Evolutionary conservation across 2,888 invertebrate genomes (phyloP).

Genomic region (Pteria penguin): DNA sequence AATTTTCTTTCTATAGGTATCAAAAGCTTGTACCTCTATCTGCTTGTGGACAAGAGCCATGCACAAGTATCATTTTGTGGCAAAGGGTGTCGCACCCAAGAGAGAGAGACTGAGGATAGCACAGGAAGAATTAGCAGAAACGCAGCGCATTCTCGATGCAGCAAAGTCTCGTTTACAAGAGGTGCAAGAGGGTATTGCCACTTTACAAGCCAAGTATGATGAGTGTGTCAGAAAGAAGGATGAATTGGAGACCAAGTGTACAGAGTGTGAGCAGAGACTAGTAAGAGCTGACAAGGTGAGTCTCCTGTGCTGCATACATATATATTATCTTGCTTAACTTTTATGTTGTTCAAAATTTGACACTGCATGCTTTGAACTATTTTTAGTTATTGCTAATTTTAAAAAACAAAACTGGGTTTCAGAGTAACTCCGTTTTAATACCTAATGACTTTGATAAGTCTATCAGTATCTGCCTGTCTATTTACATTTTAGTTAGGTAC

Average conservation of each 20-base stretch:
- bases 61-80: constrained; percentile 81
- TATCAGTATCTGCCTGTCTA: no score
- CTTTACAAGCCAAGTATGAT: constrained; percentile 79
- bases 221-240: constrained; percentile 80
- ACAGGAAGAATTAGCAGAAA: constrained; percentile 77
- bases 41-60: constrained; percentile 88
- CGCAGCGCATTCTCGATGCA: constrained; percentile 76
- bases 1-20: constrained; percentile 82
- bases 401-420: no score
- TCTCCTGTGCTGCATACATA: no score
- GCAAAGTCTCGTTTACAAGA: constrained; percentile 77
- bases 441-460: no score
- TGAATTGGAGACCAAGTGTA: constrained; percentile 79
- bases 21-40: constrained; percentile 89
- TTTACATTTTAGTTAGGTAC: no score
- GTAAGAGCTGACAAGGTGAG: constrained; percentile 80
- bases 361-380: no score
- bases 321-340: no score
- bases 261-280: constrained; percentile 79
- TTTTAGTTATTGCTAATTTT: no score
- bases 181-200: constrained; percentile 79
- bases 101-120: constrained; percentile 78
- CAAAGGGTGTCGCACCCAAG: constrained; percentile 80
- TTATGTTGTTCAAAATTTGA: no score
- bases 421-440: no score